Conservation (phyloP, 2,888 invertebrate genomes). For the Podotricha telesiphe region DNA sequence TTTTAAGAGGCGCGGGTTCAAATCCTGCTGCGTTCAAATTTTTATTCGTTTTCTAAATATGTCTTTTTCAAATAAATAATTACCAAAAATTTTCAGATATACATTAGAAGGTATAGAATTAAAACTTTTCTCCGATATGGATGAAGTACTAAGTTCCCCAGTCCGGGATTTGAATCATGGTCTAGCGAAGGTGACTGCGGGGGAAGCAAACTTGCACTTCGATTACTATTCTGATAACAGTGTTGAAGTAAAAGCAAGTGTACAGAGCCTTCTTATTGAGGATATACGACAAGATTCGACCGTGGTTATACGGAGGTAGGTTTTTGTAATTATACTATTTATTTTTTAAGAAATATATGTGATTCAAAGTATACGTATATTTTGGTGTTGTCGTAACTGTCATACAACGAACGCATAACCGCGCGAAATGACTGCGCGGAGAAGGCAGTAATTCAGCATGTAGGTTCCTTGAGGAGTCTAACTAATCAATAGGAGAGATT, state of each 20-base stretch:
- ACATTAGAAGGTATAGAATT: conserved; percentile 88
- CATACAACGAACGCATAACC: too few relatives aligned
- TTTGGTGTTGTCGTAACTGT: too few relatives aligned
- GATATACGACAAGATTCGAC: conserved; percentile 88
- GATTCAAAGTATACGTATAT: too few relatives aligned
- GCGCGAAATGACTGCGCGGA: too few relatives aligned
- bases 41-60: too few relatives aligned
- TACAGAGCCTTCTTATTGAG: conserved; percentile 87
- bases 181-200: conserved; percentile 87
- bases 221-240: conserved; percentile 88
- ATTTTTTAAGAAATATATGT: too few relatives aligned
- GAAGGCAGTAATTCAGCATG: too few relatives aligned
- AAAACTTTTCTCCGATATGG: conserved; percentile 88
- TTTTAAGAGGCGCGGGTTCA: too few relatives aligned
- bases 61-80: too few relatives aligned
- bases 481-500: too few relatives aligned
- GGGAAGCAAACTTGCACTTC: conserved; percentile 85
- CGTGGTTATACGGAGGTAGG: conserved; percentile 84
- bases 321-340: background rate
- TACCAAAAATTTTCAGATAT: conserved; percentile 80
- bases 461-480: too few relatives aligned
- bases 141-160: conserved; percentile 89
- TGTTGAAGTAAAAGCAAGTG: conserved; percentile 86
- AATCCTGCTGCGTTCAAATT: too few relatives aligned
- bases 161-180: conserved; percentile 89